Evolutionary conservation across 1,140 invertebrate species (phyloP).

Genomic region (Zaprionus africanus): DNA sequence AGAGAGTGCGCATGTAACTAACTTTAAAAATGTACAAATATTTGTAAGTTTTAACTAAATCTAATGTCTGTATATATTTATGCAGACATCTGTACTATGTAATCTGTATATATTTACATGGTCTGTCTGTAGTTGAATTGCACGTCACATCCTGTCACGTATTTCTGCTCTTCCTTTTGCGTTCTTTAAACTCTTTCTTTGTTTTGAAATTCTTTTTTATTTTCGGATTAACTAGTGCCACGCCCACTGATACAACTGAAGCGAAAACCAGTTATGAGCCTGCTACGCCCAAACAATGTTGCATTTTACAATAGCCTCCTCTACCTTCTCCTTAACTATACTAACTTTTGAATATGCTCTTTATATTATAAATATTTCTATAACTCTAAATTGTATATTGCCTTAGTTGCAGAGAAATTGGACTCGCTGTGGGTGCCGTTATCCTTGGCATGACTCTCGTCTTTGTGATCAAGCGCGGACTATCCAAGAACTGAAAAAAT

Average conservation of each 20-base stretch:
- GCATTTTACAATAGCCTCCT: conserved; percentile 62
- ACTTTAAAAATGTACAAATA: neutral
- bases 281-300: conserved; percentile 70
- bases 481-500: conserved; percentile 44
- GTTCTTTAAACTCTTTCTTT: conserved; percentile 17
- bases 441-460: conserved; percentile 78
- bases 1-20: neutral
- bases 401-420: conserved; percentile 76
- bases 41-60: conserved; percentile 21
- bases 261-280: conserved; percentile 34
- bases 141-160: neutral
- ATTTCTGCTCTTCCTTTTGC: neutral
- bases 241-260: conserved; percentile 44
- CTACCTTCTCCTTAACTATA: neutral
- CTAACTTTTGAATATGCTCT: neutral
- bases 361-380: neutral
- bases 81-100: too few relatives aligned
- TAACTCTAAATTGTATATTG: conserved; percentile 16
- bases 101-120: neutral
- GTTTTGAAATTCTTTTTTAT: conserved; percentile 41
- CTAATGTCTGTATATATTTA: conserved; percentile 10
- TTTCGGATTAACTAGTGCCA: conserved; percentile 53
- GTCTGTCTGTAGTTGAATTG: neutral
- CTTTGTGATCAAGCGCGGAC: conserved; percentile 63
- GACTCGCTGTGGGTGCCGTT: conserved; percentile 76